A percentile compares a stretch with the other conserved stretches of the same genome.
phyloP scores from a whole-genome alignment of 2,888 invertebrate species.

The Ashinkailepas kermadecensis region DNA sequence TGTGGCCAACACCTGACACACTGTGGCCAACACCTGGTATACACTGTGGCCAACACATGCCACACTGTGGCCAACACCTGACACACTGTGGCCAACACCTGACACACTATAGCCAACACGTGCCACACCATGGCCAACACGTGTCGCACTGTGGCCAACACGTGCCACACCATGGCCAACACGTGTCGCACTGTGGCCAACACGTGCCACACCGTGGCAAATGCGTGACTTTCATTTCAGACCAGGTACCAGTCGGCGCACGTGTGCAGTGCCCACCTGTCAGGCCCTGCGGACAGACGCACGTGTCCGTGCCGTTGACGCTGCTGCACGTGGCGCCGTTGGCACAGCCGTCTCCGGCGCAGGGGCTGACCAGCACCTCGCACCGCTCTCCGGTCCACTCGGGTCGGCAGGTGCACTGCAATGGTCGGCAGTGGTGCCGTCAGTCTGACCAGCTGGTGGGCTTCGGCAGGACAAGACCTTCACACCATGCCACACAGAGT shows the following conservation, averaged over 20 bases:
- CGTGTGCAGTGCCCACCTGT: conserved; percentile 40
- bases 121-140: no score
- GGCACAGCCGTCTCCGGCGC: conserved; percentile 49
- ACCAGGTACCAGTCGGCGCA: no score
- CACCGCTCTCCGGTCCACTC: conserved; percentile 59
- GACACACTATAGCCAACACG: no score
- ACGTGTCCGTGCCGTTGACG: conserved; percentile 40
- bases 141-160: no score
- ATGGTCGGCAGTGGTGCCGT: not conserved
- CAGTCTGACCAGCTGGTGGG: not conserved
- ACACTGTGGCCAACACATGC: no score
- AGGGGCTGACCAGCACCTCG: conserved; percentile 52
- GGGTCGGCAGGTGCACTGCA: conserved; percentile 53
- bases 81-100: no score
- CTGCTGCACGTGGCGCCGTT: conserved; percentile 53
- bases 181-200: conserved; percentile 34
- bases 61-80: no score
- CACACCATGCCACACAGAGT: no score
- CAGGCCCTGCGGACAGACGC: conserved; percentile 51
- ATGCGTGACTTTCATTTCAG: conserved; percentile 39
- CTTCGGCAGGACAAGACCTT: not conserved
- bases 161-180: conserved; percentile 32
- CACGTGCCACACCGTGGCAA: no score
- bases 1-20: no score
- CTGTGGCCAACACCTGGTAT: no score